Evolutionary conservation across 2,113 vertebrate species (phyloP).

Genomic region (Apteryx owenii): DNA sequence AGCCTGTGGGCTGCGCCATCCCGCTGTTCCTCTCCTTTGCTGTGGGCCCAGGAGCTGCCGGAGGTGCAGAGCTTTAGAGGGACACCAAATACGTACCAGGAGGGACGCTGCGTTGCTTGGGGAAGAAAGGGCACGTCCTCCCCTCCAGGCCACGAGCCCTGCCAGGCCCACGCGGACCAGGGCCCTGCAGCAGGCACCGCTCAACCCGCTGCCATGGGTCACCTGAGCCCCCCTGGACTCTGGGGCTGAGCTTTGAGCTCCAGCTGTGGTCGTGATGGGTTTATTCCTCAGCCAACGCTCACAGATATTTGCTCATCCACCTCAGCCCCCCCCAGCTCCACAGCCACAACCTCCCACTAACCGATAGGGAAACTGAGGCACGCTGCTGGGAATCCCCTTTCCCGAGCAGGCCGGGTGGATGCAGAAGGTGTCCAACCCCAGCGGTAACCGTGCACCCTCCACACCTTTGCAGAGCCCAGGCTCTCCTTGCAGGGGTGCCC

Average conservation of each 20-base stretch:
- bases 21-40: no score
- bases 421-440: accelerated
- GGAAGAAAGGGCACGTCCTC: neutral
- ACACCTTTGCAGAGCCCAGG: accelerated
- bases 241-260: neutral
- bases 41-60: neutral
- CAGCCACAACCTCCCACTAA: neutral
- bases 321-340: neutral
- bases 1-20: neutral
- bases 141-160: neutral
- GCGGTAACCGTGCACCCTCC: accelerated
- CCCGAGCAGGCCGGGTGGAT: neutral
- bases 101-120: neutral
- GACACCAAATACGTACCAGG: neutral
- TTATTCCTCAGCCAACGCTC: neutral
- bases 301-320: neutral
- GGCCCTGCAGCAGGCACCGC: neutral
- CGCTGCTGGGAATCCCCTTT: neutral
- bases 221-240: neutral
- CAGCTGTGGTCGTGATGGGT: accelerated
- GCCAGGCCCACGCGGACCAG: accelerated
- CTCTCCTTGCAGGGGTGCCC: accelerated
- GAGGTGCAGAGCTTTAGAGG: neutral
- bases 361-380: neutral
- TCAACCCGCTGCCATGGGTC: neutral